phyloP scores from a whole-genome alignment of 2,888 invertebrate genomes.

The Xylocampa areola region DNA sequence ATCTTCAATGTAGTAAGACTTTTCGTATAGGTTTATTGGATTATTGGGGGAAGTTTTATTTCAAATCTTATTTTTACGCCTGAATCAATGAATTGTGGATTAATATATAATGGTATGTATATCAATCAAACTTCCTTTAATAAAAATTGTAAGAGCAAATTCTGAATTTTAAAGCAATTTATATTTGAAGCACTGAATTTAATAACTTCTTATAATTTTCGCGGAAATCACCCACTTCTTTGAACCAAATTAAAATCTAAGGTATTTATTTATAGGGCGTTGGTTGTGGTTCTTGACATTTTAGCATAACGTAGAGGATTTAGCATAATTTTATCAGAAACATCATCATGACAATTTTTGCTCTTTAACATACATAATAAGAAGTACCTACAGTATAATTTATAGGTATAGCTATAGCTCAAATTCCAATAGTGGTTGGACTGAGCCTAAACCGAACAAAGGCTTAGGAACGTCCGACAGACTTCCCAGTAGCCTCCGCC shows the following conservation, averaged over 20 bases:
- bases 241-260: not conserved
- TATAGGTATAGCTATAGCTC: not conserved
- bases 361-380: too few relatives aligned
- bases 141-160: not conserved
- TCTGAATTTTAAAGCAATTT: not conserved
- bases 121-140: too few relatives aligned
- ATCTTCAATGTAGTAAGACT: slow-evolving; percentile 16
- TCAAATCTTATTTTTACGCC: not conserved
- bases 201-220: not conserved
- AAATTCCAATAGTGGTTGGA: slow-evolving; percentile 16
- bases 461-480: slow-evolving; percentile 34
- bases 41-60: slow-evolving; percentile 2
- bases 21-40: slow-evolving; percentile 8
- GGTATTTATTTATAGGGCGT: not conserved
- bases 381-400: too few relatives aligned
- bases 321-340: too few relatives aligned
- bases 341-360: too few relatives aligned
- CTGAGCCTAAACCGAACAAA: slow-evolving; percentile 50
- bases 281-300: not conserved
- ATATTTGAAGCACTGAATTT: not conserved
- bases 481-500: slow-evolving; percentile 24
- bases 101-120: too few relatives aligned
- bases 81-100: too few relatives aligned
- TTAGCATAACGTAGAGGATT: slow-evolving; percentile 19
- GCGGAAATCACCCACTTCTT: not conserved